Evolutionary conservation across 2,888 invertebrate species (phyloP).

Genomic region (Caenorhabditis becei): DNA sequence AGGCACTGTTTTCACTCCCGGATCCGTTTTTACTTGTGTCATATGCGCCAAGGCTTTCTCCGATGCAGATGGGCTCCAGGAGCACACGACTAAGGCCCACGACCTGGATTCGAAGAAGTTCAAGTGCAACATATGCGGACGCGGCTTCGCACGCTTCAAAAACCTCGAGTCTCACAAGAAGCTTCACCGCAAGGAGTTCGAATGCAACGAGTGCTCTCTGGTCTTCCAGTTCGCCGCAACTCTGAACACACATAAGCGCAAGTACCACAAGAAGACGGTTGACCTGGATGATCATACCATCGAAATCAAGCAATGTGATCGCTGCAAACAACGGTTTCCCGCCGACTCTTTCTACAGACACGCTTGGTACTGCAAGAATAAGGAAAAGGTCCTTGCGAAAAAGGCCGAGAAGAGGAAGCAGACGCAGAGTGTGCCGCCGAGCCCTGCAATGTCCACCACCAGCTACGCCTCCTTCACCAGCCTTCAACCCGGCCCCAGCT

Average conservation of each 20-base stretch:
- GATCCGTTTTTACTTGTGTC: conserved; percentile 31
- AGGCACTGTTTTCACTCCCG: background rate
- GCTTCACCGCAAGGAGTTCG: conserved; percentile 30
- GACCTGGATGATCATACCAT: background rate
- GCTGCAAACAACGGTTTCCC: conserved; percentile 16
- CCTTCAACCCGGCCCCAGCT: conserved; percentile 20
- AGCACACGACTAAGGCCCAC: conserved; percentile 21
- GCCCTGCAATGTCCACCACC: conserved; percentile 51
- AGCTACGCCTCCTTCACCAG: conserved; percentile 35
- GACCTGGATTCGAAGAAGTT: conserved; percentile 10
- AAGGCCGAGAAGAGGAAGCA: conserved; percentile 13
- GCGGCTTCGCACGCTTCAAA: conserved; percentile 30
- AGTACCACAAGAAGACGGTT: conserved; percentile 8
- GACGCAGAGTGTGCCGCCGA: conserved; percentile 34
- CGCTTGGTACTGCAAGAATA: conserved; percentile 62
- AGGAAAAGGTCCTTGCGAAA: conserved; percentile 19
- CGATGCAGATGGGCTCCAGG: conserved; percentile 16
- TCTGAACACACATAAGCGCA: conserved; percentile 3
- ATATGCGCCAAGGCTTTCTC: conserved; percentile 47
- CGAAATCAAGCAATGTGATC: background rate
- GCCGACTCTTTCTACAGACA: conserved; percentile 34
- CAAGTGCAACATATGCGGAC: conserved; percentile 37
- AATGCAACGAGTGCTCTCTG: conserved; percentile 32
- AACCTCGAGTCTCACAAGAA: conserved; percentile 36
- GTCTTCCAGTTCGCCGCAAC: conserved; percentile 31